phyloP scores from a whole-genome alignment of 1,140 invertebrate genomes.

The Hormaphis cornu region DNA sequence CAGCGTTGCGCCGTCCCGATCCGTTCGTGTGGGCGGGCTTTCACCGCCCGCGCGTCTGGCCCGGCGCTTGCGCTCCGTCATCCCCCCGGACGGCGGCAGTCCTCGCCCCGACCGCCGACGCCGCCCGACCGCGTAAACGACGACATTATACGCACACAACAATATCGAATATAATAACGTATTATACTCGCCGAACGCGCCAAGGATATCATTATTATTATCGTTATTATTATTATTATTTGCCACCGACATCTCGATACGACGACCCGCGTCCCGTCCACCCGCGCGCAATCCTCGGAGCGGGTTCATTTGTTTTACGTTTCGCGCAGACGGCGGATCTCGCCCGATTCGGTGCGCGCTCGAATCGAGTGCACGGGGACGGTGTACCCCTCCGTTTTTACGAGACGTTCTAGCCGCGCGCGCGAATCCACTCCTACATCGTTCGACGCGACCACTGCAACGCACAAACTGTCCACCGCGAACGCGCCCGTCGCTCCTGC shows the following conservation, averaged over 20 bases:
- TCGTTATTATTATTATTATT: too few species aligned
- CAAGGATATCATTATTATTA: too few species aligned
- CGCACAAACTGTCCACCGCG: not conserved
- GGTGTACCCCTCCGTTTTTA: too few species aligned
- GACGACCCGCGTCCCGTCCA: not conserved
- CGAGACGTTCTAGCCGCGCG: too few species aligned
- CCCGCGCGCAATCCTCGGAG: not conserved
- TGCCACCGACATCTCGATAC: too few species aligned
- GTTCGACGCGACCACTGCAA: too few species aligned
- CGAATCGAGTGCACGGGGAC: too few species aligned
- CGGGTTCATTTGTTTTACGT: constrained; percentile 24
- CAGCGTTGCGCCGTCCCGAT: too few species aligned
- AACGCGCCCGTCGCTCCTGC: too few species aligned
- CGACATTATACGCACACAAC: not conserved
- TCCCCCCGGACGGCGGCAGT: not conserved
- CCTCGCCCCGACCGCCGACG: not conserved
- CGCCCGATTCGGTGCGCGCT: too few species aligned
- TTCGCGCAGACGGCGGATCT: constrained; percentile 3
- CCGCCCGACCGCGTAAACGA: not conserved
- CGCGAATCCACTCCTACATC: not conserved
- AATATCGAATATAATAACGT: too few species aligned
- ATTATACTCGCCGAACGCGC: too few species aligned
- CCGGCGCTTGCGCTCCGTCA: constrained; percentile 11
- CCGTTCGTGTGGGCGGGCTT: constrained; percentile 11
- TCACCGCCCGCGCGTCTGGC: not conserved